Evolutionary conservation across 2,113 vertebrate genomes (phyloP).

Genomic region (Silurus asotus): DNA sequence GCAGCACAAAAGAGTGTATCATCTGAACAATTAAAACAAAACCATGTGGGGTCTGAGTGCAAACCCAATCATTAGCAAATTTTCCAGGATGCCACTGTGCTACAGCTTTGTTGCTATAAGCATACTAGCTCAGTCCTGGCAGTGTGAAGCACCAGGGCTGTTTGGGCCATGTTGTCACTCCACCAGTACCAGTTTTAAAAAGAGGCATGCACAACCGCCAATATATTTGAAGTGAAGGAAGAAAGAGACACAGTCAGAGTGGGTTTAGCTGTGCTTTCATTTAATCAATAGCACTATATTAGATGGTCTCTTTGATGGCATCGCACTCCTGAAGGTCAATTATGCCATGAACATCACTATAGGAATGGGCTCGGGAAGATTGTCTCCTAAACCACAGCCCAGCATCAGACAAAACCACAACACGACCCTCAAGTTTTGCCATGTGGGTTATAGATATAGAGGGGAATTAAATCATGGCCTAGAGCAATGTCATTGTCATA

Average conservation of each 20-base stretch:
- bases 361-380: slow-evolving; percentile 84
- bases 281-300: slow-evolving; percentile 84
- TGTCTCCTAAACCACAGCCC: slow-evolving; percentile 79
- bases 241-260: slow-evolving; percentile 47
- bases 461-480: slow-evolving; percentile 97
- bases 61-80: slow-evolving; percentile 87
- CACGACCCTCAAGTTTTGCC: slow-evolving; percentile 81
- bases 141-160: slow-evolving; percentile 81
- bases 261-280: slow-evolving; percentile 51
- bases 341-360: slow-evolving; percentile 85
- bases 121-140: slow-evolving; percentile 71
- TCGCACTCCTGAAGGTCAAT: slow-evolving; percentile 86
- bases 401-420: slow-evolving; percentile 67
- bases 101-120: slow-evolving; percentile 64
- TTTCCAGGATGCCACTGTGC: slow-evolving; percentile 77
- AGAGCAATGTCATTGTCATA: slow-evolving; percentile 98
- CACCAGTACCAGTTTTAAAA: too few relatives aligned
- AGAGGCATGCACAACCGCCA: slow-evolving; percentile 1
- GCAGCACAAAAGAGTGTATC: slow-evolving; percentile 78
- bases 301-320: slow-evolving; percentile 74
- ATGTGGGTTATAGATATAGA: slow-evolving; percentile 99
- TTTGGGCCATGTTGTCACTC: slow-evolving; percentile 5
- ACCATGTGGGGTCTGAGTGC: slow-evolving; percentile 81
- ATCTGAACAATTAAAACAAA: slow-evolving; percentile 86
- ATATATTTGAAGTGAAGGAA: slow-evolving; percentile 71